These are phyloP conservation scores for Plagodis pulveraria DNA, from an alignment of 2,888 invertebrate genomes.

Conservation along the genomic window DNA sequence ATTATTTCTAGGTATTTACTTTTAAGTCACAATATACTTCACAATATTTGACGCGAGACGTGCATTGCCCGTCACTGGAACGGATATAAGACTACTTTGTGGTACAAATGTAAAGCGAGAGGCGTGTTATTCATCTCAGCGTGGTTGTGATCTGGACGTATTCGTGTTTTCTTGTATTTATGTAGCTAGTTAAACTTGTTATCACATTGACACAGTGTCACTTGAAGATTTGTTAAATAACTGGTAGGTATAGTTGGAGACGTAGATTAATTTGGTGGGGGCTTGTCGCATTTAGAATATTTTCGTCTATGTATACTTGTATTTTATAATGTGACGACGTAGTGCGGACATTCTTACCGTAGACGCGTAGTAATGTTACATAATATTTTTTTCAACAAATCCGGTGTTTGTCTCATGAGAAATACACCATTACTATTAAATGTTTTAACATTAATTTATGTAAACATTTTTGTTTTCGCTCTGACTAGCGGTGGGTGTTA, in stretches of 20 bases:
- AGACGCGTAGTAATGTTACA: no score
- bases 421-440: no score
- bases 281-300: neutral
- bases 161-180: slow-evolving; percentile 12
- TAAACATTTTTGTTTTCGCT: no score
- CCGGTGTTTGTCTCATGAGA: no score
- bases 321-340: no score
- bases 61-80: slow-evolving; percentile 15
- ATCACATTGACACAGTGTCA: slow-evolving; percentile 7
- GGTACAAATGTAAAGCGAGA: slow-evolving; percentile 6
- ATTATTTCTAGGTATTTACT: neutral
- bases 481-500: no score
- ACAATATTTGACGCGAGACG: slow-evolving; percentile 7
- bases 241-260: neutral
- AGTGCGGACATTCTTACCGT: no score
- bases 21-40: neutral
- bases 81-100: slow-evolving; percentile 15
- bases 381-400: no score
- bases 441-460: no score
- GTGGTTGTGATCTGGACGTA: slow-evolving; percentile 3
- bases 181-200: slow-evolving; percentile 1
- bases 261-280: neutral
- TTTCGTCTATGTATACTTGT: no score
- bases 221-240: neutral
- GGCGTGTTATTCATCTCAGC: slow-evolving; percentile 25